Percentiles rank a stretch among this genome's conserved stretches.
Conservation (phyloP, 2,888 invertebrate genomes). For the Sminthurinus aureus region DNA sequence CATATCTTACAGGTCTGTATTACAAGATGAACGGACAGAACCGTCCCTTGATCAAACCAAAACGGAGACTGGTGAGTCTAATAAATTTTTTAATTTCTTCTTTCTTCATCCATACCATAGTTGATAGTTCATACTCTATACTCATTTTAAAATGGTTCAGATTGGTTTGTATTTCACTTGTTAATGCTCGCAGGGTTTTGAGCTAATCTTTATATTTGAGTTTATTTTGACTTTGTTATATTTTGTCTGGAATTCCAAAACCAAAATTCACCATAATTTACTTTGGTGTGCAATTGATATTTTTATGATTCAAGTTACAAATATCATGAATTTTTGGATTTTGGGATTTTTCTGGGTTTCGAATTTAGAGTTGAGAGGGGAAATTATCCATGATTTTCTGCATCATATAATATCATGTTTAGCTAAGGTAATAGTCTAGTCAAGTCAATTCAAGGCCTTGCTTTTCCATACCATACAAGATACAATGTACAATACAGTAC, state of each 20-base stretch:
- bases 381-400: background rate
- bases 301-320: background rate
- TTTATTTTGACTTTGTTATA: too few relatives aligned
- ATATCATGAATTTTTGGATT: background rate
- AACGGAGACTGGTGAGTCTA: conserved; percentile 97
- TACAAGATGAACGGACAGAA: conserved; percentile 99
- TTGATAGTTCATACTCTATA: background rate
- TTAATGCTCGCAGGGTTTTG: too few relatives aligned
- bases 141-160: background rate
- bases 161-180: too few relatives aligned
- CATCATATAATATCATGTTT: background rate
- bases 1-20: conserved; percentile 71
- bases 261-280: too few relatives aligned
- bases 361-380: background rate
- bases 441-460: too few relatives aligned
- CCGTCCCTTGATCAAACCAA: conserved; percentile 98
- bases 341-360: too few relatives aligned
- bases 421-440: too few relatives aligned
- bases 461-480: too few relatives aligned
- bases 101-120: background rate
- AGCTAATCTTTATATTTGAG: too few relatives aligned
- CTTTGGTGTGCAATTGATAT: background rate
- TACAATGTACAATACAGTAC: too few relatives aligned
- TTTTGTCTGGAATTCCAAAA: too few relatives aligned
- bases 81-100: conserved; percentile 6